These are phyloP conservation scores for Dipodomys spectabilis DNA, from an alignment of 2,113 vertebrate species.

Conservation along the genomic window DNA sequence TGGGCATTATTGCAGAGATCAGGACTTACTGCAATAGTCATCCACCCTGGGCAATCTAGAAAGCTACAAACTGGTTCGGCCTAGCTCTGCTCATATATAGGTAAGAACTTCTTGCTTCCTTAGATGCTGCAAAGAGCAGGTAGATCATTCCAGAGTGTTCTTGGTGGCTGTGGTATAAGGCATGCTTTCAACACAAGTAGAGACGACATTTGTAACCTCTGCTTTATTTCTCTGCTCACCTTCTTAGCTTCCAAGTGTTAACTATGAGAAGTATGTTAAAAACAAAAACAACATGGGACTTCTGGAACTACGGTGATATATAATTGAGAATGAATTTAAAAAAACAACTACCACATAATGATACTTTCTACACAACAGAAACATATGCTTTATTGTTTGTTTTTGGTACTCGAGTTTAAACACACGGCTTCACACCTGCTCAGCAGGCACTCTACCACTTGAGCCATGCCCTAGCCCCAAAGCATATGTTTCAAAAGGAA, in stretches of 20 bases:
- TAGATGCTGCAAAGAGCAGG: background rate
- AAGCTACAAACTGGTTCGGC: background rate
- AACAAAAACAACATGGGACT: background rate
- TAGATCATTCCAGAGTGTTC: background rate
- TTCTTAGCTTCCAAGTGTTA: background rate
- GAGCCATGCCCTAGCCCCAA: background rate
- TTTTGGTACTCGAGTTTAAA: too few species aligned
- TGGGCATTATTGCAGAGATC: background rate
- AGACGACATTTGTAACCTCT: background rate
- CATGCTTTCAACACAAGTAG: background rate
- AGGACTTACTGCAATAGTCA: background rate
- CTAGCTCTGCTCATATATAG: background rate
- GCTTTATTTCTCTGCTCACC: background rate
- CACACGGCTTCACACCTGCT: too few species aligned
- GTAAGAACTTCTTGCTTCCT: background rate
- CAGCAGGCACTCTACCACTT: too few species aligned
- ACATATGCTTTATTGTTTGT: too few species aligned
- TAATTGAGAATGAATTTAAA: background rate
- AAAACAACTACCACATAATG: background rate
- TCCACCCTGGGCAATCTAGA: background rate
- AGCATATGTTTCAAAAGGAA: slow-evolving; percentile 15
- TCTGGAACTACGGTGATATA: background rate
- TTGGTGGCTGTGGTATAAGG: background rate
- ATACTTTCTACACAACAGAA: background rate
- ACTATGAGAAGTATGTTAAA: background rate